Percentiles rank a stretch among this genome's conserved stretches.
These are phyloP conservation scores for Eleutherodactylus coqui DNA, from an alignment of 2,797 vertebrate species.

Conservation along the genomic window DNA sequence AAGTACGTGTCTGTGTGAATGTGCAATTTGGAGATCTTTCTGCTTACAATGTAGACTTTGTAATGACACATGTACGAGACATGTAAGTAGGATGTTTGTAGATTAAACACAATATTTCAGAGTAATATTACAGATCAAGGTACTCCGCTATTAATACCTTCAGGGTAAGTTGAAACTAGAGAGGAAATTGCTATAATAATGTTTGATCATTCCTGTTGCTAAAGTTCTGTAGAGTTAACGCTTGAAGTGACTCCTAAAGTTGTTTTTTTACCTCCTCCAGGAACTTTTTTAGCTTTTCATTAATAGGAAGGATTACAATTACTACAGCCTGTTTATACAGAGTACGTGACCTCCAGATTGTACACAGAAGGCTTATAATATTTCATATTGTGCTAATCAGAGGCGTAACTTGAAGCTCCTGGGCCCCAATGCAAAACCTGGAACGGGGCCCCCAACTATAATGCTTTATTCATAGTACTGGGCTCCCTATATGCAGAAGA, in stretches of 20 bases:
- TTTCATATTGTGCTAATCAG: neutral
- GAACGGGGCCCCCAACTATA: no score
- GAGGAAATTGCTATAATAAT: conserved; percentile 59
- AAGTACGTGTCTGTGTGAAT: conserved; percentile 47
- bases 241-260: conserved; percentile 18
- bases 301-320: neutral
- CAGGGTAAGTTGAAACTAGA: conserved; percentile 51
- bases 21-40: conserved; percentile 40
- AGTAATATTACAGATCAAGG: conserved; percentile 57
- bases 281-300: neutral
- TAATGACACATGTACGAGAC: conserved; percentile 56
- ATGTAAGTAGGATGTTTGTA: conserved; percentile 52
- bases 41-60: conserved; percentile 54
- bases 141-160: conserved; percentile 42
- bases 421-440: no score
- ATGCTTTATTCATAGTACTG: no score
- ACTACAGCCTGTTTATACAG: neutral
- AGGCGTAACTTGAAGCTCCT: no score
- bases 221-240: conserved; percentile 1
- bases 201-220: conserved; percentile 43
- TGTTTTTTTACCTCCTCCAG: conserved; percentile 8
- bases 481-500: no score
- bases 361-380: neutral
- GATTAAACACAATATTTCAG: conserved; percentile 56
- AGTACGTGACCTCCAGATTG: neutral